Evolutionary conservation across 2,797 vertebrate species (phyloP), one percentile per base, ranked within the genome.

Genomic region (Neomorphus geoffroyi): DNA sequence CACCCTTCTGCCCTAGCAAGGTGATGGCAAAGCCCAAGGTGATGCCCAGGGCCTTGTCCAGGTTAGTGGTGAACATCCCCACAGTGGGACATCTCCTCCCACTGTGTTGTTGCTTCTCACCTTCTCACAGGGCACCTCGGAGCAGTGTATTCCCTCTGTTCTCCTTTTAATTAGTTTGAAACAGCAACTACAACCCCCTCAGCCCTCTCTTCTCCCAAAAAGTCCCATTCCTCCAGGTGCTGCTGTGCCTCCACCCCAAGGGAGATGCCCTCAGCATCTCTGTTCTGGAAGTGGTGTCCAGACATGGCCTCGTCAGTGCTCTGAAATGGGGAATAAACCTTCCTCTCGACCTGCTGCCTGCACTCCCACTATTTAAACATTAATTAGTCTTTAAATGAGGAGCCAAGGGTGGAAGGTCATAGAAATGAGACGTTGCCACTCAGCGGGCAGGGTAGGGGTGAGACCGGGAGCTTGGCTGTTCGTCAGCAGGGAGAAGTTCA

Each of bases 331-430:
- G 54, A 84, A 79, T 60, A 86, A 92, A 87, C 51, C 62, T 89
- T 77, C 33, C 54, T 33, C 81, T 91, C 3, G 30, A 84, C 74
- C 60, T 88, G 51, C 60, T 90, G 78, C 66, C 64, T 35, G 48
- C 75, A 39, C 48, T 93, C 64, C 88, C 62, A 73, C 62, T 72
- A 75, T 81, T 93, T 95, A 95, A 90, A 93, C 80, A 70, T 90
- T 96, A 95, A 93, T 95, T 95, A 93, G 23, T 86, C 64, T 51
- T 94, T 93, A 92, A 95, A 75, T 2, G 24, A 21, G 30, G 17
- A 96, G 83, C n/a, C 41, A 62, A 60, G 72, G 92, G 88, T 86
- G 64, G 77, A 96, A 95, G 92, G 90, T 88, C 94, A 95, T 80
- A 54, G 73, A 94, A 90, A 88, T 84, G 51, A 92, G 71, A 84